Conservation (phyloP, 2,888 invertebrate species). For the Caenorhabditis sp. region DNA sequence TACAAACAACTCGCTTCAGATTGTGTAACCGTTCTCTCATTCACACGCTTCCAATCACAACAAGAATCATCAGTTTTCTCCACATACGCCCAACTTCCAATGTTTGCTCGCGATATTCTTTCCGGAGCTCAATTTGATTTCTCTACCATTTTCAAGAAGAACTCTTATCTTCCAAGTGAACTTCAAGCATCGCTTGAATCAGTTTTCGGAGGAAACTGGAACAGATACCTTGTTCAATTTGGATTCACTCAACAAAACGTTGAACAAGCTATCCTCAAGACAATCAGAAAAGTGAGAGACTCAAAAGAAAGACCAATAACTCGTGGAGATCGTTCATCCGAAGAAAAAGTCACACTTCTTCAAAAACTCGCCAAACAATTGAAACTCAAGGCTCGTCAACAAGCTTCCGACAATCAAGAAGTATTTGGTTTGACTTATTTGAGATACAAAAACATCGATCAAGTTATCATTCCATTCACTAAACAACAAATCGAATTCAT, state of each 20-base stretch:
- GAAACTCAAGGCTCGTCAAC: conserved; percentile 47
- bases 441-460: conserved; percentile 62
- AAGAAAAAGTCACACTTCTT: conserved; percentile 36
- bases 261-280: conserved; percentile 41
- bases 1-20: conserved; percentile 48
- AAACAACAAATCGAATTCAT: conserved; percentile 41
- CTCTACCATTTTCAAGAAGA: conserved; percentile 55
- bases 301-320: conserved; percentile 36
- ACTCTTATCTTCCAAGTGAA: conserved; percentile 55
- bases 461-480: conserved; percentile 60
- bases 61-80: conserved; percentile 27
- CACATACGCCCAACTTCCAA: conserved; percentile 44
- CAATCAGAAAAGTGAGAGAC: conserved; percentile 34
- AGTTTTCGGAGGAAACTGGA: conserved; percentile 59
- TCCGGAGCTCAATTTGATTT: conserved; percentile 54
- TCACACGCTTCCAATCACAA: conserved; percentile 46
- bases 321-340: conserved; percentile 40
- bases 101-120: conserved; percentile 48
- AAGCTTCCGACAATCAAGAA: conserved; percentile 25
- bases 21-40: conserved; percentile 32
- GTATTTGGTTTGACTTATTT: conserved; percentile 49
- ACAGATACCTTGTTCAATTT: conserved; percentile 48
- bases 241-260: conserved; percentile 59
- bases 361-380: conserved; percentile 54
- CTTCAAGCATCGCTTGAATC: conserved; percentile 54